phyloP scores from a whole-genome alignment of 2,113 vertebrate genomes.

The Calyptomena viridis region DNA sequence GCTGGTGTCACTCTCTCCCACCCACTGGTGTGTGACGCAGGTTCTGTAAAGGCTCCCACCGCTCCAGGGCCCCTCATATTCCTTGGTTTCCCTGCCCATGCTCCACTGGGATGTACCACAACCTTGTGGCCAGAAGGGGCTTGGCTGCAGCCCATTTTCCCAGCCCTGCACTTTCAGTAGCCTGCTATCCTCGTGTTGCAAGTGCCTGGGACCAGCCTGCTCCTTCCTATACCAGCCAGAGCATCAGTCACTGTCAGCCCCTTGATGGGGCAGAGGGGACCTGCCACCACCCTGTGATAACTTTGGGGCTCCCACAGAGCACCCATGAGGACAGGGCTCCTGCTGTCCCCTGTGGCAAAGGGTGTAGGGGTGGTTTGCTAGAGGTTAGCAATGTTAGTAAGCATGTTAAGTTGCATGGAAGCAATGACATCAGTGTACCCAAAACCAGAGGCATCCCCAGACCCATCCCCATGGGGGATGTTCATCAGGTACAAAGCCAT shows the following conservation, averaged over 20 bases:
- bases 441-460: not conserved
- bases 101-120: not conserved
- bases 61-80: not conserved
- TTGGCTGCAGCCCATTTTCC: not conserved
- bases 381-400: not conserved
- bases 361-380: not conserved
- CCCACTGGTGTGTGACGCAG: not conserved
- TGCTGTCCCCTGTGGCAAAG: not conserved
- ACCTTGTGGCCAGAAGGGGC: rapidly evolving
- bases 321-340: not conserved
- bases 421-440: not conserved
- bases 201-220: not conserved
- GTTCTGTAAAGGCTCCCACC: not conserved
- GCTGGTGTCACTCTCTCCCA: not conserved
- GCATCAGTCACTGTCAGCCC: not conserved
- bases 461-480: rapidly evolving
- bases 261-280: not conserved
- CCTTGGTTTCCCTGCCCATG: not conserved
- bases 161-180: not conserved
- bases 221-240: not conserved
- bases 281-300: not conserved
- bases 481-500: not conserved
- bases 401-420: not conserved
- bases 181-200: rapidly evolving
- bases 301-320: not conserved